phyloP scores from a whole-genome alignment of 2,888 invertebrate species.

The Tanytarsus gracilentus region DNA sequence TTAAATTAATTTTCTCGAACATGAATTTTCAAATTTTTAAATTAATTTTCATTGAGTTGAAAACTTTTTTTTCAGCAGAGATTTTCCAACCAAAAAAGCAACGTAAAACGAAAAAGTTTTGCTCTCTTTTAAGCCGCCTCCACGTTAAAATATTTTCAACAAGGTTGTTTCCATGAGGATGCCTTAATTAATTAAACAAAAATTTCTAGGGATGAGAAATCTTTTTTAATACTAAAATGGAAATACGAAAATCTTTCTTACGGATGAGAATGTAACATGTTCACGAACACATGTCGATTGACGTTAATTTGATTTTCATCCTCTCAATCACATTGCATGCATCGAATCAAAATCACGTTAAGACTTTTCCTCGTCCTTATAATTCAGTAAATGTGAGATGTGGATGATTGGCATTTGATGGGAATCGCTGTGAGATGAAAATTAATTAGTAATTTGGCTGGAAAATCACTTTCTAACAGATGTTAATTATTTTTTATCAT shows the following conservation, averaged over 20 bases:
- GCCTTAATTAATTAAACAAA: constrained; percentile 17
- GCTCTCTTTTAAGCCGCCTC: not conserved
- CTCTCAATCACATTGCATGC: not conserved
- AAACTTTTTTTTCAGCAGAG: no score
- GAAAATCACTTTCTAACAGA: not conserved
- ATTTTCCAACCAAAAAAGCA: no score
- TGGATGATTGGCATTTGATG: not conserved
- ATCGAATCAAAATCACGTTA: constrained; percentile 15
- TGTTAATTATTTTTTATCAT: no score
- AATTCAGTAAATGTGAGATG: not conserved
- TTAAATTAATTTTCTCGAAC: not conserved
- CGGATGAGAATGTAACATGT: not conserved
- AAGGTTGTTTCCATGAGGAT: constrained; percentile 5
- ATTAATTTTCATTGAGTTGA: constrained; percentile 14
- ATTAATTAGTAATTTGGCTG: not conserved
- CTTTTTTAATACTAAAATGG: not conserved
- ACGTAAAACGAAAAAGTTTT: not conserved
- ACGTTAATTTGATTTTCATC: not conserved
- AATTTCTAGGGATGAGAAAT: not conserved
- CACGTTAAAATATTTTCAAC: not conserved
- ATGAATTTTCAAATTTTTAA: not conserved
- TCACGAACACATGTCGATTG: not conserved
- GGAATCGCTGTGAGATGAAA: not conserved
- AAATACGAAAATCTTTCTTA: not conserved
- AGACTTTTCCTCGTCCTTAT: not conserved